Evolutionary conservation across 2,797 vertebrate species (phyloP), one percentile per base, ranked within the genome.

Genomic region (Peromyscus aztecus): DNA sequence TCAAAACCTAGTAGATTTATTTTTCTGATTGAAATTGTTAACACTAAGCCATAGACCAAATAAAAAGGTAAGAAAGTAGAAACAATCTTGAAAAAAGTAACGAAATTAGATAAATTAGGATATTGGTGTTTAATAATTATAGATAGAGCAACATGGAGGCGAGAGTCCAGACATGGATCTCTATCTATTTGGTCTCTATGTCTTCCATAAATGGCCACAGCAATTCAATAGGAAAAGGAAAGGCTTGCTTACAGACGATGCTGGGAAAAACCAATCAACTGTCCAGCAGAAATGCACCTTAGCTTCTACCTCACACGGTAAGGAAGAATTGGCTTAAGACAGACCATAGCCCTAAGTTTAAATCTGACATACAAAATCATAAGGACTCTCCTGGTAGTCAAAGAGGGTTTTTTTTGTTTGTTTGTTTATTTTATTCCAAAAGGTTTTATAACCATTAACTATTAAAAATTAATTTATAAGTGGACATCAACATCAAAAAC

Each of bases 31-130:
- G 76, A 94, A 94, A 90, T 55, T 24, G 19, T 73, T 40, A 83
- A 88, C 24, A 80, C 2, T 37, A 73, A 92, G 87, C n/a, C 16
- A 87, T 92, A 94, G 46, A 29, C 77, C 13, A 75, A 94, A 94
- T 29, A 67, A 83, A 87, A 78, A 71, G 27, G 55, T 11, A 61
- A 55, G 13, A 75, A 67, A 88, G 69, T 46, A 7, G 55, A 90
- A 82, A 73, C 24, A 65, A 77, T 57, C 59, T 77, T 63, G 59
- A 65, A 83, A 91, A 95, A 77, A 21, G 34, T 67, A 86, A 65
- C 84, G 31, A 78, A 77, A 14, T 90, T 77, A 17, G 37, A 69
- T 31, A 84, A 52, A 94, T 31, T 49, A 77, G 59, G 61, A 78
- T 16, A 23, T 34, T 81, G 52, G 9, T 82, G 57, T 34, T 81